Base-by-base conservation (phyloP, 2,888 invertebrate species). In the Athalia cordata region DNA sequence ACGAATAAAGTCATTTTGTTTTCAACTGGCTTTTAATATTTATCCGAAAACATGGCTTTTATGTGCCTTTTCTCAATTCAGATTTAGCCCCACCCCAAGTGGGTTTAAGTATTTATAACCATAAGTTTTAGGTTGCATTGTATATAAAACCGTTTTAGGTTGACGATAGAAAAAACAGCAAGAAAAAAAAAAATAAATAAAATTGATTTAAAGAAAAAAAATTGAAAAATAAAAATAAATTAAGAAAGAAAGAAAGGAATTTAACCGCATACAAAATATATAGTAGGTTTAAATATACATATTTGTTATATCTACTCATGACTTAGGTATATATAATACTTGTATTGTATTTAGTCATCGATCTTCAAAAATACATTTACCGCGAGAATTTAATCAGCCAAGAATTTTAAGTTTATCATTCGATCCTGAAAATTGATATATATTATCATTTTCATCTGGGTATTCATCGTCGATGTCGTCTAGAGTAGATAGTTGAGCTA, bases 1-100 rank as follows among this genome's bases (percentile, higher is more conserved):
- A 75, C 49, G 49, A 75, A 75, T 75, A 75, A 83, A 82, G 81
- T 81, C 80, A 83, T 80, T 84, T 84, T 83, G 82, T 84, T 84
- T 84, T 80, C 79, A 84, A 80, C 66, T 77, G 50, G 75, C 78
- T 68, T 81, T 67, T 59, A 47, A 72, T 59, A 72, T 57, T 59
- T 72, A 55, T 45, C 72, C 72, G 47, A 57, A 72, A 59, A 13
- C 62, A 62, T 55, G 43, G 74, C 47, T 74, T 74, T 72, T 74
- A 62, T 62, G 49, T 74, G 50, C 74, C 62, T 50, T 74, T 64
- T 62, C 47, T 75, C 75, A 47, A 72, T 72, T 47, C 7, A 13
- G 59, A 72, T 57, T 13, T 72, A 9, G 43, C 45, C 45, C 50
- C 3, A 1, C 43, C 13, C 57, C 13, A 7, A 9, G 47, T 49